Conservation (phyloP, 2,797 vertebrate species). For the Bovichtus variegatus region DNA sequence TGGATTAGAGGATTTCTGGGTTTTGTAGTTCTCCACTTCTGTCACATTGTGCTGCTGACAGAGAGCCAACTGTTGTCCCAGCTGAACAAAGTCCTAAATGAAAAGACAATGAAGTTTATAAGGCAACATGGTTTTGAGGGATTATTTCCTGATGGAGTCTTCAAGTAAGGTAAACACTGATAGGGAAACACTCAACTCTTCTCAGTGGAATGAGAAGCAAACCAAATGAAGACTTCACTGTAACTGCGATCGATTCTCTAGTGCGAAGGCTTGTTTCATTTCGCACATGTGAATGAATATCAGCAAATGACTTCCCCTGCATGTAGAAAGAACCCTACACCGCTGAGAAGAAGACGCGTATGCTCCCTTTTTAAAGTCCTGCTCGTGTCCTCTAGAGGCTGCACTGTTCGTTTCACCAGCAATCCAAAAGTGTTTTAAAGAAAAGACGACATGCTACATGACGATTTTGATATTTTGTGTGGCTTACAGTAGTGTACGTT, state of each 20-base stretch:
- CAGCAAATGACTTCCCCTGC: background rate
- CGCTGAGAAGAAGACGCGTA: background rate
- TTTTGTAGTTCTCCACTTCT: background rate
- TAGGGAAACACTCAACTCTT: too few relatives aligned
- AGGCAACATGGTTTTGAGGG: background rate
- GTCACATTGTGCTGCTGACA: background rate
- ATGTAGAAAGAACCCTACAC: background rate
- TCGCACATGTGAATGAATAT: background rate
- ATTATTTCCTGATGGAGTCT: background rate
- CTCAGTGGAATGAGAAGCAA: background rate
- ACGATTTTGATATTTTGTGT: too few relatives aligned
- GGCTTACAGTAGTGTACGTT: too few relatives aligned
- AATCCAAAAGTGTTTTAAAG: background rate
- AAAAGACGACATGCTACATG: too few relatives aligned
- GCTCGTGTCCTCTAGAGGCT: background rate
- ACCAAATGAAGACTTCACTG: background rate
- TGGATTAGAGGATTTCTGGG: background rate
- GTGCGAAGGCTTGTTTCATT: conserved; percentile 1
- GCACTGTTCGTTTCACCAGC: background rate
- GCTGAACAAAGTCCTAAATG: background rate
- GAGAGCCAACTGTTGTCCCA: background rate
- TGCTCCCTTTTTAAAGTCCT: background rate
- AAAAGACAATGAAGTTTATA: background rate
- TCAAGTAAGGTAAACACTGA: background rate
- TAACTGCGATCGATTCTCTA: conserved; percentile 13